Conservation (phyloP, 2,797 vertebrate genomes). For the Etheostoma nigrum region DNA sequence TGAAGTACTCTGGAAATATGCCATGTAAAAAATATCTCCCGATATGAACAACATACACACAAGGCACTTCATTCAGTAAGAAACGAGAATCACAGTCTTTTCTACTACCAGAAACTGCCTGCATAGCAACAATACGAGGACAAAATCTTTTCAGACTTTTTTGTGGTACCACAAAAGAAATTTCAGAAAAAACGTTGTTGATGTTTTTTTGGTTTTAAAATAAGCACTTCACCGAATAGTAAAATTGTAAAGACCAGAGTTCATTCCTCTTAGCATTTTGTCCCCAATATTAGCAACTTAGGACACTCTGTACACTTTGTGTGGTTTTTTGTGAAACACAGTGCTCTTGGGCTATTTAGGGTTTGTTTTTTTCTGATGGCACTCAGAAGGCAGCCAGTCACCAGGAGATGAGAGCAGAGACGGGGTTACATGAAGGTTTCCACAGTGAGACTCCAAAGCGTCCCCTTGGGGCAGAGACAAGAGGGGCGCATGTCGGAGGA, state of each 20-base stretch:
- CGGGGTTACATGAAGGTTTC: conserved; percentile 55
- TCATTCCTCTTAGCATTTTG: conserved; percentile 75
- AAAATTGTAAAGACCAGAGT: conserved; percentile 81
- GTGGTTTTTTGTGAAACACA: conserved; percentile 66
- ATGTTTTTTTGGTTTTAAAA: conserved; percentile 83
- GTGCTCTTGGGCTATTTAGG: conserved; percentile 75
- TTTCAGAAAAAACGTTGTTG: conserved; percentile 53
- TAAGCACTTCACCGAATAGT: conserved; percentile 83
- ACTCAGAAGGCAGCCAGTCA: conserved; percentile 73
- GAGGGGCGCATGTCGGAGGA: conserved; percentile 59
- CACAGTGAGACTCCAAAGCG: conserved; percentile 76
- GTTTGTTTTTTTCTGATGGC: conserved; percentile 63
- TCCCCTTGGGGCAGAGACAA: conserved; percentile 68
- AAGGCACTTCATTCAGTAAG: conserved; percentile 99
- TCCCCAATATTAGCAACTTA: conserved; percentile 52
- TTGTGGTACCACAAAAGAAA: conserved; percentile 74
- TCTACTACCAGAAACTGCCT: conserved; percentile 89
- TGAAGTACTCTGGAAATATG: conserved; percentile 92
- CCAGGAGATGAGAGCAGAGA: conserved; percentile 62
- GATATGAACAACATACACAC: conserved; percentile 96
- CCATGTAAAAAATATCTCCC: conserved; percentile 92
- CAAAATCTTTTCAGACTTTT: conserved; percentile 74
- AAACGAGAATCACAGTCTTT: conserved; percentile 91
- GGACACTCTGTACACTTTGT: conserved; percentile 58
- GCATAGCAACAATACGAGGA: conserved; percentile 89